These are phyloP conservation scores for Petroica traversi DNA, from an alignment of 2,113 vertebrate genomes.

Conservation along the genomic window DNA sequence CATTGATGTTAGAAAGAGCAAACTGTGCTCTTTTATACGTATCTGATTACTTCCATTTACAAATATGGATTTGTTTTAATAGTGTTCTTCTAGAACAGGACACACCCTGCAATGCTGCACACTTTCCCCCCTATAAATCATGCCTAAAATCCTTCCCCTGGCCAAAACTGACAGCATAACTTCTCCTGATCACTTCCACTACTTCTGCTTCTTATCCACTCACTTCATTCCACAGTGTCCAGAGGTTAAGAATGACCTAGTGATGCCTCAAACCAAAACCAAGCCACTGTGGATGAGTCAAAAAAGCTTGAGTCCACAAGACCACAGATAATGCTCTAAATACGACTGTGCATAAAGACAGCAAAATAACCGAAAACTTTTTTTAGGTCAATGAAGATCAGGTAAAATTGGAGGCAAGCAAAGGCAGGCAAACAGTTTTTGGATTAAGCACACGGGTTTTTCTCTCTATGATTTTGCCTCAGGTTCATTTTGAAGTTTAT, in stretches of 20 bases:
- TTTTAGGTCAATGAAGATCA: not conserved
- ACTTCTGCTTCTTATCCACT: not conserved
- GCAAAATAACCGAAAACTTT: not conserved
- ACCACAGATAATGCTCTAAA: not conserved
- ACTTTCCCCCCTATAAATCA: not conserved
- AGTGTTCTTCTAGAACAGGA: not conserved
- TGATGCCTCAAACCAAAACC: not conserved
- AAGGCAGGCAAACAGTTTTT: constrained; percentile 54
- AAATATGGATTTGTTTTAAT: constrained; percentile 16
- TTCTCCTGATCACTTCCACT: not conserved
- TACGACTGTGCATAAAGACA: not conserved
- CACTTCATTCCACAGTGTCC: not conserved
- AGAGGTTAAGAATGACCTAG: not conserved
- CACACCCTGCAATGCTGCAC: constrained; percentile 2
- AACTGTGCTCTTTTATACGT: not conserved
- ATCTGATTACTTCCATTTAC: constrained; percentile 14
- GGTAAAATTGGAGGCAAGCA: constrained; percentile 58
- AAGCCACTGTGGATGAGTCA: not conserved
- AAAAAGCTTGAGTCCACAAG: not conserved
- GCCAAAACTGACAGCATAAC: not conserved
- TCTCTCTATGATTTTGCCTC: constrained; percentile 18
- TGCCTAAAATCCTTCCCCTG: not conserved
- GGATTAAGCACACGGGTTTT: not conserved
- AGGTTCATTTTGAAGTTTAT: constrained; percentile 41
- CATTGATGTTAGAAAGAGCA: not conserved